Percentiles rank a stretch among this genome's conserved stretches.
Conservation (phyloP, 2,797 vertebrate species). For the Scomberomorus guttatus region DNA sequence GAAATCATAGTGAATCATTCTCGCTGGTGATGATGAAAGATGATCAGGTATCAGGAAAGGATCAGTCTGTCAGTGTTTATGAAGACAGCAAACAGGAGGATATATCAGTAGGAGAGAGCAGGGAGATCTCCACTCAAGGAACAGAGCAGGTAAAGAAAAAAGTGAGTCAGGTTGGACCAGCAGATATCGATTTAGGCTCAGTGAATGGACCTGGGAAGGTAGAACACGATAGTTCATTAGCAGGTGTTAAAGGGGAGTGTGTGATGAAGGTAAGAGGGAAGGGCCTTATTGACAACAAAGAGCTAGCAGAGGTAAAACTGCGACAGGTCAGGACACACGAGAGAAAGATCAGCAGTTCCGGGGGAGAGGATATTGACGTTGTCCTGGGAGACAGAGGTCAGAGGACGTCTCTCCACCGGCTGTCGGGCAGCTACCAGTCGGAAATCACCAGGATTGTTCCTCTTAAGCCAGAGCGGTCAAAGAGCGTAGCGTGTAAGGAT, state of each 20-base stretch:
- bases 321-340: conserved; percentile 82
- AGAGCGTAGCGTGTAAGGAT: conserved; percentile 80
- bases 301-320: conserved; percentile 80
- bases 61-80: conserved; percentile 45
- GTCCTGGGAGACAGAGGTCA: conserved; percentile 74
- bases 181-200: conserved; percentile 63
- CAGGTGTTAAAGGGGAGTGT: conserved; percentile 69
- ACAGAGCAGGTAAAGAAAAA: conserved; percentile 68
- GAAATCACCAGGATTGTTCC: conserved; percentile 88
- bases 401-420: conserved; percentile 77
- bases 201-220: conserved; percentile 80
- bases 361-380: conserved; percentile 79
- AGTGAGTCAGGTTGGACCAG: conserved; percentile 54
- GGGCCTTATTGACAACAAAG: conserved; percentile 83
- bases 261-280: conserved; percentile 73
- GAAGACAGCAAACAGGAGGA: conserved; percentile 66
- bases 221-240: conserved; percentile 62
- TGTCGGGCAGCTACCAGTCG: conserved; percentile 78
- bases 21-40: conserved; percentile 51
- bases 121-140: conserved; percentile 46
- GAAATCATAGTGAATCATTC: conserved; percentile 55
- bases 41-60: conserved; percentile 62
- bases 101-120: conserved; percentile 34
- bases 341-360: conserved; percentile 82
- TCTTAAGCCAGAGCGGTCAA: conserved; percentile 86